Percentiles rank a stretch among this genome's conserved stretches.
phyloP scores from a whole-genome alignment of 2,113 vertebrate genomes.

The Laticauda colubrina region DNA sequence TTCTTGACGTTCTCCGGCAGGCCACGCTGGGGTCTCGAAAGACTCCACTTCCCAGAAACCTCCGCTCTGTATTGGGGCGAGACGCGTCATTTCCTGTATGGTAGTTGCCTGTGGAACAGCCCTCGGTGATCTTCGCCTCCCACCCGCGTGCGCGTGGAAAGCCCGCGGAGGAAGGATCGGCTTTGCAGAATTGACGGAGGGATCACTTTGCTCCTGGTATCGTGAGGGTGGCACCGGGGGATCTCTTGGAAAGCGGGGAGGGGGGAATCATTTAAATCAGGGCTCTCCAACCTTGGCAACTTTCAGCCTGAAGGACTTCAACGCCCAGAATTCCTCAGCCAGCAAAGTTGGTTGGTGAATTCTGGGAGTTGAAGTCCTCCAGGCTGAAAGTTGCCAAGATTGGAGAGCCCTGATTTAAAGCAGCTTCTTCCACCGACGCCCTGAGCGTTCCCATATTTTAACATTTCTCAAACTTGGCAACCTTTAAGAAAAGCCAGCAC shows the following conservation, averaged over 20 bases:
- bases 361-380: no score
- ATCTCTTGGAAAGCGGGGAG: neutral
- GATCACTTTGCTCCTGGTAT: neutral
- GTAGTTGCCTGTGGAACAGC: neutral
- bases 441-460: neutral
- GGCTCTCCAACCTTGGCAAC: no score
- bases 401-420: neutral
- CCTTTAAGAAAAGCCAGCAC: neutral
- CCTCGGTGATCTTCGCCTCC: neutral
- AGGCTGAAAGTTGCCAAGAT: neutral
- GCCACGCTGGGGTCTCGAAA: neutral
- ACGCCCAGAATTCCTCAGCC: no score
- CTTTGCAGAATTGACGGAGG: neutral
- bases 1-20: neutral
- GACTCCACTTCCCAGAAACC: constrained; percentile 12
- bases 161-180: neutral
- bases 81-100: neutral
- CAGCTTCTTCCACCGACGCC: neutral
- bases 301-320: no score
- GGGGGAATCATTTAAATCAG: neutral
- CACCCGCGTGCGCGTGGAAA: neutral
- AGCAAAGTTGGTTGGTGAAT: no score
- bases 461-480: neutral
- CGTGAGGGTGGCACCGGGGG: neutral
- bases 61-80: no score